These are phyloP conservation scores for Lithophane leautieri DNA, from an alignment of 2,888 invertebrate genomes.

Conservation along the genomic window DNA sequence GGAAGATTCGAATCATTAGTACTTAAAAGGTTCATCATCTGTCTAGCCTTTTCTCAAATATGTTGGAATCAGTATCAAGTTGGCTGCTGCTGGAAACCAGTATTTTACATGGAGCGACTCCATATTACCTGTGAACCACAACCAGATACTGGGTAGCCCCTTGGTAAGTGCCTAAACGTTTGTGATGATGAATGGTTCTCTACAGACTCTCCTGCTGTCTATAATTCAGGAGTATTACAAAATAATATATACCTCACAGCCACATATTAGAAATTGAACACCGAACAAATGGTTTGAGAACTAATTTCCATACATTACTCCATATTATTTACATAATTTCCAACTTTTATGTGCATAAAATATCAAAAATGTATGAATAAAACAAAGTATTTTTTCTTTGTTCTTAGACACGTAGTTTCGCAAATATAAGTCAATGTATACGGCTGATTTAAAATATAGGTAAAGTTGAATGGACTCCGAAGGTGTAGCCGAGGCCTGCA, in stretches of 20 bases:
- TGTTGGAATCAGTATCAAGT: neutral
- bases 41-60: no score
- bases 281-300: constrained; percentile 47
- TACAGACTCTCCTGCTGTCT: neutral
- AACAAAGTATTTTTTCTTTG: constrained; percentile 57
- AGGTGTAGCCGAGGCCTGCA: constrained; percentile 29
- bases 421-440: constrained; percentile 53
- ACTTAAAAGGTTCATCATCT: neutral
- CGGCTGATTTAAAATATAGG: constrained; percentile 45
- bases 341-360: constrained; percentile 66
- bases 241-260: neutral
- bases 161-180: neutral
- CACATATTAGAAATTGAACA: constrained; percentile 52
- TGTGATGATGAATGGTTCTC: neutral
- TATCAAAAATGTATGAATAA: constrained; percentile 63
- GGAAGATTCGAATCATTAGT: neutral
- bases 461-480: constrained; percentile 49
- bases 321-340: constrained; percentile 58
- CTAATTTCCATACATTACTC: constrained; percentile 57
- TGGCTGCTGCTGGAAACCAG: neutral
- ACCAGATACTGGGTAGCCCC: neutral
- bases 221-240: constrained; percentile 23
- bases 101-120: neutral
- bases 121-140: neutral
- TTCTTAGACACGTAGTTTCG: constrained; percentile 40